Evolutionary conservation across 2,888 invertebrate species (phyloP).

Genomic region (Iphiclides podalirius): DNA sequence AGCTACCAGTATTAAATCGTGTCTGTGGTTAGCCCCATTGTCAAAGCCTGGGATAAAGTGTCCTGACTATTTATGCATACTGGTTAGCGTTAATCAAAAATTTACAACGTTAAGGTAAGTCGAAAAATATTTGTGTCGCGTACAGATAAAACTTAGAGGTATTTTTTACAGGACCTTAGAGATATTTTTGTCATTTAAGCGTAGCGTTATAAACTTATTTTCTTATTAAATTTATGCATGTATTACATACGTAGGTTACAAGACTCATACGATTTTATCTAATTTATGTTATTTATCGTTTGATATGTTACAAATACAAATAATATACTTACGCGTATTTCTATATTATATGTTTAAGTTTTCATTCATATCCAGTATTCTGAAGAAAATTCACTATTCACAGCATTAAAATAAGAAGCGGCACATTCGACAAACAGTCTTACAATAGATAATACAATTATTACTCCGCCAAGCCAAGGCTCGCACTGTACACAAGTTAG

Average conservation of each 20-base stretch:
- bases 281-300: too few relatives aligned
- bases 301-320: background rate
- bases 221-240: too few relatives aligned
- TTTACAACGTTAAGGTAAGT: constrained; percentile 15
- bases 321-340: background rate
- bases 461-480: too few relatives aligned
- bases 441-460: constrained; percentile 2
- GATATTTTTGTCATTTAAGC: too few relatives aligned
- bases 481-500: too few relatives aligned
- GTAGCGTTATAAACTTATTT: too few relatives aligned
- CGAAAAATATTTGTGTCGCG: background rate
- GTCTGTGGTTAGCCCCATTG: constrained; percentile 43
- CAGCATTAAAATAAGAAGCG: background rate
- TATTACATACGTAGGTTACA: too few relatives aligned
- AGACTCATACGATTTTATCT: too few relatives aligned
- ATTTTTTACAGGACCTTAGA: too few relatives aligned
- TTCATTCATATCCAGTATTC: background rate
- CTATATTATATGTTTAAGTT: background rate
- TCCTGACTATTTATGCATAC: background rate
- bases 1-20: constrained; percentile 60
- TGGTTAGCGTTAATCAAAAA: background rate
- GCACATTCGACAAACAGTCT: background rate
- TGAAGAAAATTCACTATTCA: background rate
- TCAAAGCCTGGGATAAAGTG: constrained; percentile 21
- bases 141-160: too few relatives aligned